Evolutionary conservation across 1,140 invertebrate species (phyloP), one percentile per base, ranked within the genome.

Genomic region (Leptinotarsa lineolata): DNA sequence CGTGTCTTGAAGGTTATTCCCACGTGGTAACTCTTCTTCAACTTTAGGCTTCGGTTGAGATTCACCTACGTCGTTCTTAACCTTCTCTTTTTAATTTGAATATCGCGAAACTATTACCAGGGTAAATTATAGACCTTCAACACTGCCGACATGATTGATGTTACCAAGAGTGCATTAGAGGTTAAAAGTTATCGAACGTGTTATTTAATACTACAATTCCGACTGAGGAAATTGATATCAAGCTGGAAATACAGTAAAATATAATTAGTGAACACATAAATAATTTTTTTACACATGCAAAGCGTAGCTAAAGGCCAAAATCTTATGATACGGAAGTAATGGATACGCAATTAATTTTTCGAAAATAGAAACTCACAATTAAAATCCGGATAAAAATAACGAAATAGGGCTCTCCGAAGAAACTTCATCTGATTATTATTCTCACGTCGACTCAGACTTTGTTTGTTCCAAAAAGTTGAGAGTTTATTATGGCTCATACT

Each of bases 41-140:
- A 39, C 48, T 54, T 54, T 18, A 16, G n/a, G 15, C 48, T 54
- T 54, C n/a, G 48, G 15, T 54, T 15, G 48, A 54, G 15, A 54
- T 54, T 54, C 48, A 54, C 48, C 16, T 15, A 6, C 15, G 4
- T 54, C 4, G 15, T 54, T 54, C 48, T 5, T 15, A 54, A 54
- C 15, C 48, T 54, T 18, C 48, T 15, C n/a, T 54, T 54, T 54
- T 54, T 16, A 16, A 54, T 54, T 54, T 54, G 48, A 54, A 54
- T 54, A 54, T 54, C 48, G 48, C 48, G 48, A 54, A 54, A 54
- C n/a, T 54, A 54, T 54, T 54, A 54, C 48, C 48, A n/a, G 16
- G 48, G n/a, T 54, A 54, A 54, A 54, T 54, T 54, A 54, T n/a
- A 54, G 48, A n/a, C 16, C 48, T n/a, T 54, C 15, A n/a, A 18